Evolutionary conservation across 2,797 vertebrate species (phyloP), one percentile per base, ranked within the genome.

Genomic region (Odontamblyopus lacepedii): DNA sequence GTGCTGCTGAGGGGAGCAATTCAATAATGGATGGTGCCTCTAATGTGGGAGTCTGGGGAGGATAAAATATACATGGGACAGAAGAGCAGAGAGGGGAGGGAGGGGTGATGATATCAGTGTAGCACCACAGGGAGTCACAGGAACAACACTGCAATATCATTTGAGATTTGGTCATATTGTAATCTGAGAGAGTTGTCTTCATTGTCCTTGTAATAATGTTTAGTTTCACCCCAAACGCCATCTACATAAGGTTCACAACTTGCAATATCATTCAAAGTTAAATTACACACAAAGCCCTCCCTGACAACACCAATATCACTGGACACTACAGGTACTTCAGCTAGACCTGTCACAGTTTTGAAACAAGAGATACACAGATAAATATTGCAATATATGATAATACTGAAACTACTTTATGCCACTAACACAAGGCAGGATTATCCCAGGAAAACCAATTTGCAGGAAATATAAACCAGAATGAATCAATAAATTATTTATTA

Each of bases 11-110:
- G 84, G 85, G 85, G 82, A 87, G 84, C 85, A 83, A 89, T 90
- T 92, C 78, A 94, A 92, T 94, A 94, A 94, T 93, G 87, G 85
- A 92, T 93, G 86, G 63, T 2, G 63, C 83, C 83, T 87, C 86
- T 89, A 91, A 93, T 92, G 90, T 89, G 79, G 79, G 82, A 88
- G 88, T 87, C 88, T 87, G 86, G 83, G 27, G 82, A 82, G 82
- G 86, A 91, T 91, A 79, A 93, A 93, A 91, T 92, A 92, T 92
- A 91, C 87, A 94, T 92, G 91, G 79, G 79, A 73, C 78, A 83
- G 79, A 70, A 60, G 78, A 87, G 78, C 82, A 6, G 38, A 6
- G 38, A 15, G 41, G 30, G 67, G 71, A 67, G 30, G 67, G 71
- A 66, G 63, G 19, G 62, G 13, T n/a, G 76, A 69, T 78, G 78